phyloP scores from a whole-genome alignment of 1,140 invertebrate species.

The Sminthurides bifidus region DNA sequence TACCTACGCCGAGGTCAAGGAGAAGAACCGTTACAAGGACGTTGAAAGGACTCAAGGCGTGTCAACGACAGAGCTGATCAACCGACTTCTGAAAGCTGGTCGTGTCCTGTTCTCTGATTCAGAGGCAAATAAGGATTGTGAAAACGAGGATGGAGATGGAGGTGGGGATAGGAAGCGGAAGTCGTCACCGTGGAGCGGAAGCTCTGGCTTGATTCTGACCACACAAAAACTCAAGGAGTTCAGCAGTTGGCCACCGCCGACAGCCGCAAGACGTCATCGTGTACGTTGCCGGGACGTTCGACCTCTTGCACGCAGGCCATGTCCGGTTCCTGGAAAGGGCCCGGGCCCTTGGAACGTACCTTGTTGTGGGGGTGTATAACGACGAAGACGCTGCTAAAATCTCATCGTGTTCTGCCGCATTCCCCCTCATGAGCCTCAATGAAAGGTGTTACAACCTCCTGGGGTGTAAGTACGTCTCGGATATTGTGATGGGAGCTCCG shows the following conservation, averaged over 20 bases:
- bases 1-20: slow-evolving; percentile 79
- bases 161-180: no score
- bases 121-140: no score
- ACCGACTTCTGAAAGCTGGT: slow-evolving; percentile 95
- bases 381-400: no score
- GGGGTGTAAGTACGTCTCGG: slow-evolving; percentile 96
- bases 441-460: slow-evolving; percentile 91
- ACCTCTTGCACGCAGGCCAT: slow-evolving; percentile 96
- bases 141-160: no score
- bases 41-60: slow-evolving; percentile 84
- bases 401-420: no score
- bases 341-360: slow-evolving; percentile 84
- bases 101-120: no score
- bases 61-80: slow-evolving; percentile 93
- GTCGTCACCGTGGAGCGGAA: slow-evolving; percentile 93
- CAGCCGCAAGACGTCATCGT: slow-evolving; percentile 66
- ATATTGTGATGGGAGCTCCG: slow-evolving; percentile 97
- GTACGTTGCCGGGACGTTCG: slow-evolving; percentile 96
- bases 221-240: slow-evolving; percentile 95
- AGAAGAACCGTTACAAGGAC: slow-evolving; percentile 77
- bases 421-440: slow-evolving; percentile 99
- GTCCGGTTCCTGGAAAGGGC: slow-evolving; percentile 91
- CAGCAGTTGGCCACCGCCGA: not conserved
- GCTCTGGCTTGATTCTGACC: slow-evolving; percentile 93
- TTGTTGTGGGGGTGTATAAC: slow-evolving; percentile 11